Percentiles rank a stretch among this genome's conserved stretches.
Evolutionary conservation across 1,140 invertebrate genomes (phyloP).

Genomic region (Drosophila ficusphila): DNA sequence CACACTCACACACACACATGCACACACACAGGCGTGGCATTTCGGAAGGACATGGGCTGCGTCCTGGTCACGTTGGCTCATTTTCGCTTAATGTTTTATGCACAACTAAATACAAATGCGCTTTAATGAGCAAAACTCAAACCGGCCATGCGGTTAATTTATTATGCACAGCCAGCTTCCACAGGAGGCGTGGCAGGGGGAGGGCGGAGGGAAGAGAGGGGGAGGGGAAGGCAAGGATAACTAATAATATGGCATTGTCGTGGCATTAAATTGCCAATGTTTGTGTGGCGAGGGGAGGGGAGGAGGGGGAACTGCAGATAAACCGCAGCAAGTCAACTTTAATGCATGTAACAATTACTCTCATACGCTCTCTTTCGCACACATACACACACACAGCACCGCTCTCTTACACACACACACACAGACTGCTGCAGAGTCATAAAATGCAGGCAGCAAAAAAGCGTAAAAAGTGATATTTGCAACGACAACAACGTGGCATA

Average conservation of each 20-base stretch:
- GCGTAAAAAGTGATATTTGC: conserved; percentile 47
- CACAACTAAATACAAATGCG: conserved; percentile 80
- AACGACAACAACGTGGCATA: conserved; percentile 52
- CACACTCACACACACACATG: not conserved
- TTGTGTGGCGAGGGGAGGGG: not conserved
- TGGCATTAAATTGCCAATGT: conserved; percentile 53
- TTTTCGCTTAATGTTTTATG: conserved; percentile 79
- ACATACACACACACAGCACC: too few species aligned
- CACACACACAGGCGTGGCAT: not conserved
- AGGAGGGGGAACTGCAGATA: conserved; percentile 18
- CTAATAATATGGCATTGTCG: conserved; percentile 68
- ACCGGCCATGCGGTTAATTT: conserved; percentile 72
- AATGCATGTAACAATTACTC: conserved; percentile 74
- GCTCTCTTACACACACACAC: not conserved
- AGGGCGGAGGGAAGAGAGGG: not conserved
- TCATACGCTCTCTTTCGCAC: conserved; percentile 22
- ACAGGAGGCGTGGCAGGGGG: conserved; percentile 5
- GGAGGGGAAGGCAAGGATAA: conserved; percentile 32
- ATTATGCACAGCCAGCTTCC: conserved; percentile 73
- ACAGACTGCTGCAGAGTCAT: conserved; percentile 26
- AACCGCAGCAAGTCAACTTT: conserved; percentile 56
- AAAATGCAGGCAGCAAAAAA: conserved; percentile 59
- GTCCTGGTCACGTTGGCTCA: conserved; percentile 69
- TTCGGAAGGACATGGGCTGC: conserved; percentile 22
- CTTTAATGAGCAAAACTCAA: conserved; percentile 68